Percentiles rank a stretch among this genome's conserved stretches.
Conservation (phyloP, 2,113 vertebrate genomes). For the Heloderma charlesbogerti region DNA sequence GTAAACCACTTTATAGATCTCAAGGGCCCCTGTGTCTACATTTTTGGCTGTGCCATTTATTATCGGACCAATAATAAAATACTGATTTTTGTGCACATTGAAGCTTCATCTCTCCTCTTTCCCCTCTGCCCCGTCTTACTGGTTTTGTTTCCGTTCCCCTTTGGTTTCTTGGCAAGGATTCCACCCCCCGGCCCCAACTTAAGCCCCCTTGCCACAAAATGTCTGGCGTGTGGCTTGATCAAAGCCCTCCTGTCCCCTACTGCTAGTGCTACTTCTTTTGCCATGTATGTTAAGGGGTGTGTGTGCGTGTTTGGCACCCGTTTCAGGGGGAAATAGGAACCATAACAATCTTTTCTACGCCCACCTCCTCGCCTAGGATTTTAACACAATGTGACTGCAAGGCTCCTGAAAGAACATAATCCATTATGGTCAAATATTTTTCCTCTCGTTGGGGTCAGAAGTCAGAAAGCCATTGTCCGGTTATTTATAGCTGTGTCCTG, state of each 20-base stretch:
- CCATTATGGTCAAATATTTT: background rate
- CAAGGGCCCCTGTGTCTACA: no score
- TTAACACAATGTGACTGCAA: background rate
- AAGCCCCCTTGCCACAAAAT: no score
- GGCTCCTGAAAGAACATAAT: background rate
- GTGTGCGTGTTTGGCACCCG: background rate
- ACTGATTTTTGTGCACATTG: no score
- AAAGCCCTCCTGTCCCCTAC: background rate
- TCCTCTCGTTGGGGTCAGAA: background rate
- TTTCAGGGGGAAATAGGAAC: background rate
- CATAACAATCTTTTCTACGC: background rate
- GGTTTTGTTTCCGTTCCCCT: no score
- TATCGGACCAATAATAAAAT: no score
- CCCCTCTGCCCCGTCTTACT: no score
- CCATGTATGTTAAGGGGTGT: background rate
- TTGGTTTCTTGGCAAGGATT: no score
- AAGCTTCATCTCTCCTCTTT: no score
- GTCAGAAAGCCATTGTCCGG: slow-evolving; percentile 2
- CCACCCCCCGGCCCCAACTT: no score
- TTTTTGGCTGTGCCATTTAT: no score
- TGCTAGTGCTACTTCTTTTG: background rate
- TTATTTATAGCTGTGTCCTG: slow-evolving; percentile 11
- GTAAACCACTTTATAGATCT: no score
- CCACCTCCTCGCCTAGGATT: background rate
- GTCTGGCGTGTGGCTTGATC: no score